Base-by-base conservation (phyloP, 2,797 vertebrate species). In the Amblyraja radiata region DNA sequence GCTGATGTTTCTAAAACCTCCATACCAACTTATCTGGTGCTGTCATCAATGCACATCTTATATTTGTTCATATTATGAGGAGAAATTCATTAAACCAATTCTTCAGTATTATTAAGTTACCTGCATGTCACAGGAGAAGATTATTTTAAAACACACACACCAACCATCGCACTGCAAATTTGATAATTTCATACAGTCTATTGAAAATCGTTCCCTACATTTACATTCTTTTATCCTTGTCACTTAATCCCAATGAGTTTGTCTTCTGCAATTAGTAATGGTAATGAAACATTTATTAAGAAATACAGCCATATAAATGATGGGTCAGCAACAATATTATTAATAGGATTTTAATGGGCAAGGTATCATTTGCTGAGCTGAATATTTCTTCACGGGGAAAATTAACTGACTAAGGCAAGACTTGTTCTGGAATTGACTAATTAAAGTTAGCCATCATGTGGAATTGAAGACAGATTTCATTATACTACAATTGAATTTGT, bases 391-490 rank as follows among this genome's bases (percentile, higher is more conserved):
- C 90, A 74, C 90, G 28, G 65, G 39, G 71, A 76, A 76, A 76
- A 76, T 92, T 74, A 58, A 92, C 39, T 91, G 39, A 54, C 90
- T 92, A 28, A 32, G 71, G 39, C 39, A 74, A 92, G 68, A 28
- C 21, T 58, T 54, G 36, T 54, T 54, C 46, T 68, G 65, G 71
- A 18, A 92, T 92, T 58, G 90, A 25, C 71, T 76, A 92, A 92
- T 92, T 92, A 92, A 76, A 92, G 90, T 76, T 74, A 92, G 90
- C 71, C 25, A 74, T 92, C 90, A 76, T 46, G 3, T n/a, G 90
- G 13, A 74, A 92, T 73, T 54, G 90, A 92, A 39, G 71, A 54
- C 71, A 46, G 36, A 73, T 92, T 92, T 92, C 71, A 92, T 54
- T 76, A 54, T 7, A 32, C 68, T 76, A 6, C 23, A 76, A 25